Conservation (phyloP, 2,113 vertebrate species). For the Apteryx mantelli region DNA sequence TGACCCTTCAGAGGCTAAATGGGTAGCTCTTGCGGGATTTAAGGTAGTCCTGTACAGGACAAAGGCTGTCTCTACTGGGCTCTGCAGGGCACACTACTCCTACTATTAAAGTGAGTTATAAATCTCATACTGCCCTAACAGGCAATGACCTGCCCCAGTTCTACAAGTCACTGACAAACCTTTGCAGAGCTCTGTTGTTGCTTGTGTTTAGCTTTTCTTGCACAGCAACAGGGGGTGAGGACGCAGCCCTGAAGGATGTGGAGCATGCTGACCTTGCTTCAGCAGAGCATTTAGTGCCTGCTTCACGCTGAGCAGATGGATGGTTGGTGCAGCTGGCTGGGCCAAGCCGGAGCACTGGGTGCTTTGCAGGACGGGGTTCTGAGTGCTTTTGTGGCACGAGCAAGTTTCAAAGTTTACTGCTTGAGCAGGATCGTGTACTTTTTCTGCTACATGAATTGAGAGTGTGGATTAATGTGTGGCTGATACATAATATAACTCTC, state of each 20-base stretch:
- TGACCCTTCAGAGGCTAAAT: background rate
- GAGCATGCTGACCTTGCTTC: accelerated
- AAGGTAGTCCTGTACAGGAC: background rate
- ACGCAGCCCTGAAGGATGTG: background rate
- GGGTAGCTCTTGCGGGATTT: background rate
- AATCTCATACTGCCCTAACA: no score
- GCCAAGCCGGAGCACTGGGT: background rate
- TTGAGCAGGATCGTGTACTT: background rate
- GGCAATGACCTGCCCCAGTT: no score
- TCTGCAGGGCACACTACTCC: no score
- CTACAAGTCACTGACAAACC: no score
- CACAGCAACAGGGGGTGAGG: no score
- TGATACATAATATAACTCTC: background rate
- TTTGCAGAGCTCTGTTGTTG: background rate
- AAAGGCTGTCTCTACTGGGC: no score
- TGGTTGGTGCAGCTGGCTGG: background rate
- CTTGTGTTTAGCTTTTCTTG: background rate
- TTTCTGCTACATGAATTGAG: background rate
- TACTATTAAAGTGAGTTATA: no score
- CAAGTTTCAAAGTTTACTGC: background rate
- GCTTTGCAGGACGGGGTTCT: background rate
- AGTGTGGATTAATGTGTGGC: background rate
- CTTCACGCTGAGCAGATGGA: no score
- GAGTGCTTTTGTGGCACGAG: background rate
- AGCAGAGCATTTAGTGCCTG: background rate